phyloP scores from a whole-genome alignment of 2,113 vertebrate genomes.

The Petrocephalus zakoni region DNA sequence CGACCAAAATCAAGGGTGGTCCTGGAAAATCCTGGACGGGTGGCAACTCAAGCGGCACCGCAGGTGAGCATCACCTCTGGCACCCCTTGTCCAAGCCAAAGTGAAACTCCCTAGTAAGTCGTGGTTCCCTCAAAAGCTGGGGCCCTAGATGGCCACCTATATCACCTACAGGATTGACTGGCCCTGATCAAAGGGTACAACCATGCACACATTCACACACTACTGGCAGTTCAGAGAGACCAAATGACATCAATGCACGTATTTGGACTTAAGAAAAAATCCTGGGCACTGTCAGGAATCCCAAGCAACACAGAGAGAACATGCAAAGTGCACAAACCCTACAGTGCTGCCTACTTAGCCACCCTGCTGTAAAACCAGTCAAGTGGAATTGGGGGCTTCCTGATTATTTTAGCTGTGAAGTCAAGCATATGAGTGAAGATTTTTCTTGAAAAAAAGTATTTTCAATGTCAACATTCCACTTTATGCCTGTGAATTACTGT shows the following conservation, averaged over 20 bases:
- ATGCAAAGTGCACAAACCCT: not conserved
- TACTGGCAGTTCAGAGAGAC: not conserved
- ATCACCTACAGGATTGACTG: not conserved
- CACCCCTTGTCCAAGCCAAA: not conserved
- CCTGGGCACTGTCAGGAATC: not conserved
- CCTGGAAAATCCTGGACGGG: not conserved
- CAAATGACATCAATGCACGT: not conserved
- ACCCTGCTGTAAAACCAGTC: conserved; percentile 4
- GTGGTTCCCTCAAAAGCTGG: not conserved
- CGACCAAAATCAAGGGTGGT: not conserved
- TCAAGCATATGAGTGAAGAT: conserved; percentile 15
- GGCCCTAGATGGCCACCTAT: not conserved
- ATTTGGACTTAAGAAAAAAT: not conserved
- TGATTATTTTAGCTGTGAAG: conserved; percentile 23
- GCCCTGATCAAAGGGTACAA: not conserved
- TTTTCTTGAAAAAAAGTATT: conserved; percentile 18
- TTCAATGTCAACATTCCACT: not conserved
- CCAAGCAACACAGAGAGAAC: not conserved
- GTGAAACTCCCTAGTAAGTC: not conserved
- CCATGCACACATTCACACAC: not conserved
- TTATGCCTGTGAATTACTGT: not conserved
- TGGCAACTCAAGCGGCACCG: not conserved
- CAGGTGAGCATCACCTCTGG: not conserved
- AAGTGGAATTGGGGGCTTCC: not conserved
- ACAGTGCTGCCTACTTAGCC: not conserved